These are phyloP conservation scores for Melitaea athalia DNA, from an alignment of 2,888 invertebrate genomes.

Conservation along the genomic window DNA sequence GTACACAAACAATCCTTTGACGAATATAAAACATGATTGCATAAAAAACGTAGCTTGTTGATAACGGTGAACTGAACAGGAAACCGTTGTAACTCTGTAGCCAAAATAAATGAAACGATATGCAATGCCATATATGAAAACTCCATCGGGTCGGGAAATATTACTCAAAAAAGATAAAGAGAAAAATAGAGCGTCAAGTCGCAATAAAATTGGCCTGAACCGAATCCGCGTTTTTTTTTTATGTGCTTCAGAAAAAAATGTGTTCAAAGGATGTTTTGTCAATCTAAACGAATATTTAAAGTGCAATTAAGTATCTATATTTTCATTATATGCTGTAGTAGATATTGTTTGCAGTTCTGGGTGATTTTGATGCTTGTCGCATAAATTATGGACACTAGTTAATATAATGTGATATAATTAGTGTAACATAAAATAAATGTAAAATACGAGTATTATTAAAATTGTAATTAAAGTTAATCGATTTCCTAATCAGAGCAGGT, in stretches of 20 bases:
- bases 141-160: conserved; percentile 1
- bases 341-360: too few relatives aligned
- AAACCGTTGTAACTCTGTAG: conserved; percentile 1
- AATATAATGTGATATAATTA: too few relatives aligned
- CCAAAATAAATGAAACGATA: conserved; percentile 5
- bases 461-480: too few relatives aligned
- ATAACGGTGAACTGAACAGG: neutral
- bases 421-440: too few relatives aligned
- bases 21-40: neutral
- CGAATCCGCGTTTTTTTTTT: neutral
- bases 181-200: conserved; percentile 11
- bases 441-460: too few relatives aligned
- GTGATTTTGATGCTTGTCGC: too few relatives aligned
- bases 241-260: neutral
- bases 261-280: neutral
- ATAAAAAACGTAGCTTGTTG: neutral
- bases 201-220: conserved; percentile 9
- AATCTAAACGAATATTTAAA: too few relatives aligned
- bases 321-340: too few relatives aligned
- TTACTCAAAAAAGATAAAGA: conserved; percentile 9
- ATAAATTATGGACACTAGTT: too few relatives aligned
- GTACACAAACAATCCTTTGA: neutral
- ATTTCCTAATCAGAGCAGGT: too few relatives aligned
- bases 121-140: neutral
- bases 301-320: too few relatives aligned